Evolutionary conservation across 2,113 vertebrate genomes (phyloP).

Genomic region (Microtus pennsylvanicus): DNA sequence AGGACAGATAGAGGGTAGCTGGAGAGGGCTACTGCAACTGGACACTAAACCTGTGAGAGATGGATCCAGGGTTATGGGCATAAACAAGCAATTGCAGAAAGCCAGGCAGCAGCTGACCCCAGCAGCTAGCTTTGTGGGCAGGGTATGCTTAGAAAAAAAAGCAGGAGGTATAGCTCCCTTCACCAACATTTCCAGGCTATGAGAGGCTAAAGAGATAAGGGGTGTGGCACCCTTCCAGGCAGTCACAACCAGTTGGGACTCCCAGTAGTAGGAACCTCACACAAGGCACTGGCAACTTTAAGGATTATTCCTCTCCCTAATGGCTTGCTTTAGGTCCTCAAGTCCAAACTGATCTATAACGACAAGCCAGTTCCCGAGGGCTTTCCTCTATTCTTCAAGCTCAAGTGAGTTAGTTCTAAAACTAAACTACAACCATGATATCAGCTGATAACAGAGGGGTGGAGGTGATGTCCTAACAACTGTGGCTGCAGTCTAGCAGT

Average conservation of each 20-base stretch:
- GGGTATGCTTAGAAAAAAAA: background rate
- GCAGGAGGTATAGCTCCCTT: background rate
- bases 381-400: conserved; percentile 52
- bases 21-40: conserved; percentile 23
- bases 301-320: background rate
- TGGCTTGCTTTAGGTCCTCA: background rate
- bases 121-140: background rate
- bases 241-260: background rate
- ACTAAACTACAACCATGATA: background rate
- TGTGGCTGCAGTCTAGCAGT: conserved; percentile 75
- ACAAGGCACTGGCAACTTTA: background rate
- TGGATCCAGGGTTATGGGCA: conserved; percentile 5
- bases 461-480: conserved; percentile 79
- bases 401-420: conserved; percentile 52
- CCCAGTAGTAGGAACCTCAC: background rate
- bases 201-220: background rate
- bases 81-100: conserved; percentile 19
- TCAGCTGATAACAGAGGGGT: background rate
- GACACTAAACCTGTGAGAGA: background rate
- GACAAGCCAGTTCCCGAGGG: conserved; percentile 47
- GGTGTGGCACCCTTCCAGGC: background rate
- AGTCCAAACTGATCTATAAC: background rate
- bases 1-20: background rate
- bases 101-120: background rate
- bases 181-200: background rate